Percentiles rank a stretch among this genome's conserved stretches.
These are phyloP conservation scores for Chaetodon trifasciatus DNA, from an alignment of 2,797 vertebrate species.

Conservation along the genomic window DNA sequence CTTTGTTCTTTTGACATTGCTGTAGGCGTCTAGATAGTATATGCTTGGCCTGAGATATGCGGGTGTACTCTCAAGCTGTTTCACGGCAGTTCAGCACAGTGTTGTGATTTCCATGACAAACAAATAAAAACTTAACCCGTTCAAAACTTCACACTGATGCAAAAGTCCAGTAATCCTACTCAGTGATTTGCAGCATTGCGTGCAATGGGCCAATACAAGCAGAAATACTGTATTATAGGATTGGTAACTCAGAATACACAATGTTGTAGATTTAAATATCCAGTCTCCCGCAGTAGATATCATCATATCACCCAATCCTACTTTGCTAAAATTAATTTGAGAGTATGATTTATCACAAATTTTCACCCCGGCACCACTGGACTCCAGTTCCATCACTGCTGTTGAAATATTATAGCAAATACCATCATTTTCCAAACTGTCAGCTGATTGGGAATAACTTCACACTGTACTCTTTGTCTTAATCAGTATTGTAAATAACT, in stretches of 20 bases:
- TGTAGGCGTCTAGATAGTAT: neutral
- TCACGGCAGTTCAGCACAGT: neutral
- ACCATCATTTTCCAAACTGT: constrained; percentile 40
- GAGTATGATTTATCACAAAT: constrained; percentile 13
- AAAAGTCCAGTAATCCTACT: neutral
- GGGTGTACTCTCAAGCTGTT: too few species aligned
- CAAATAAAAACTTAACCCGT: neutral
- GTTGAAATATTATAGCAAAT: constrained; percentile 57
- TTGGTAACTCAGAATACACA: neutral
- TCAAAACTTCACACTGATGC: neutral
- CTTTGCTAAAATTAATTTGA: neutral
- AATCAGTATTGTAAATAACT: constrained; percentile 80
- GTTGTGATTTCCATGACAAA: neutral
- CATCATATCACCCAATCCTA: neutral
- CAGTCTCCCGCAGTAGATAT: neutral
- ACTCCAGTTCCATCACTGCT: constrained; percentile 63
- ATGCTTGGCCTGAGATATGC: neutral
- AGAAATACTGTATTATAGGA: neutral
- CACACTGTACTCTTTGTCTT: constrained; percentile 57
- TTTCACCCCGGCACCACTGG: constrained; percentile 8
- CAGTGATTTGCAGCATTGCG: neutral
- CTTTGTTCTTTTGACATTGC: neutral
- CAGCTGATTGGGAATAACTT: constrained; percentile 52
- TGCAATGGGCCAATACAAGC: neutral
- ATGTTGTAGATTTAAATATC: neutral